Conservation (phyloP, 2,113 vertebrate genomes). For the Paramisgurnus dabryanus region DNA sequence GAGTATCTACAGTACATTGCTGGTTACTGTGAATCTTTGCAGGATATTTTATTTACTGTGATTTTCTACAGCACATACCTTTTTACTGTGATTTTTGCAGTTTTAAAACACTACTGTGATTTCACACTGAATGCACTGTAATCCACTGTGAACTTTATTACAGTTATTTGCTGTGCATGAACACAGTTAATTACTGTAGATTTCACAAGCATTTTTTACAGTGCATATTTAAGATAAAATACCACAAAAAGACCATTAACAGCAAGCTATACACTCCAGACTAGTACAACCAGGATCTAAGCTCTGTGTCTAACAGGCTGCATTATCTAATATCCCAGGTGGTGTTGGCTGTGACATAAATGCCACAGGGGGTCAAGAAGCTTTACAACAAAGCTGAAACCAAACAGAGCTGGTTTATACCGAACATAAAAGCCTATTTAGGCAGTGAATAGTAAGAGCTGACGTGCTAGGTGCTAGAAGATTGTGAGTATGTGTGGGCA, state of each 20-base stretch:
- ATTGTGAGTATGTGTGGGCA: neutral
- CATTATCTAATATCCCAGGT: conserved; percentile 1
- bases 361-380: neutral
- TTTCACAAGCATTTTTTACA: too few relatives aligned
- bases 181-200: too few relatives aligned
- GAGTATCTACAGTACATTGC: too few relatives aligned
- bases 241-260: neutral
- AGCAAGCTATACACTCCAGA: neutral
- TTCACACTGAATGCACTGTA: too few relatives aligned
- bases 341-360: neutral
- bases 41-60: too few relatives aligned
- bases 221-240: neutral
- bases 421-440: conserved; percentile 6
- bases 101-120: too few relatives aligned
- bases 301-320: neutral
- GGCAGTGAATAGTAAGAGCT: conserved; percentile 12
- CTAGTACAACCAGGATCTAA: neutral
- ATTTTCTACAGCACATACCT: too few relatives aligned
- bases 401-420: neutral
- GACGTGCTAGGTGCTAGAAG: conserved; percentile 7
- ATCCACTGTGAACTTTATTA: too few relatives aligned
- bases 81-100: too few relatives aligned
- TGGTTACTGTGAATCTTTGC: too few relatives aligned
- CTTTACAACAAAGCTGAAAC: conserved; percentile 13
- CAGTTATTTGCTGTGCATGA: too few relatives aligned